A percentile compares a stretch with the other conserved stretches of the same genome.
Conservation (phyloP, 2,797 vertebrate species). For the Enteromius radiatus region DNA sequence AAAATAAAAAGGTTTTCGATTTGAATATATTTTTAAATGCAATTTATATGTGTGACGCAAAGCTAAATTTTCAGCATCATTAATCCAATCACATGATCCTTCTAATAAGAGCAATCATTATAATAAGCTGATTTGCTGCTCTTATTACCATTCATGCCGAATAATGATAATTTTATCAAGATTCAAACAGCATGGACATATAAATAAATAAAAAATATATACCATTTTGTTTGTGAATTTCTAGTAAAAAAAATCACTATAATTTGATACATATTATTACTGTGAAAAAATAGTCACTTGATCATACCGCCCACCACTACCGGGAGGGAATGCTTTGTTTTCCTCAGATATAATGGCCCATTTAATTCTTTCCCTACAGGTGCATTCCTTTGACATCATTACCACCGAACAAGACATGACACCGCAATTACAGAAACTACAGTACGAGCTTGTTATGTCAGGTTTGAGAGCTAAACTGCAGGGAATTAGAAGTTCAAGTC, state of each 20-base stretch:
- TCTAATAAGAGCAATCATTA: neutral
- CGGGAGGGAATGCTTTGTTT: neutral
- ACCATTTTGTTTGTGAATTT: neutral
- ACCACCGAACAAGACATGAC: conserved; percentile 22
- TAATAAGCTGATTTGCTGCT: neutral
- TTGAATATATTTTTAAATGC: neutral
- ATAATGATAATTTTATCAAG: neutral
- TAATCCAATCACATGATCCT: neutral
- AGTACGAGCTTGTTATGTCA: conserved; percentile 37
- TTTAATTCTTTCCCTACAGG: conserved; percentile 23
- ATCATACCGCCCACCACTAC: neutral
- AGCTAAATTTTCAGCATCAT: neutral
- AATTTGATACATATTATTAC: neutral
- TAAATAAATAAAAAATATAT: too few relatives aligned
- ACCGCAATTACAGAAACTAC: conserved; percentile 7
- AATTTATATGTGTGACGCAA: neutral
- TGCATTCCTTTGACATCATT: conserved; percentile 35
- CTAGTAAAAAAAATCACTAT: neutral
- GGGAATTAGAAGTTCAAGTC: conserved; percentile 21
- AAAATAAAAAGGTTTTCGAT: neutral
- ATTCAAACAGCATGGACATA: neutral
- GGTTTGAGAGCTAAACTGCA: conserved; percentile 29
- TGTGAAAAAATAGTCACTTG: neutral
- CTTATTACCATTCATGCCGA: neutral
- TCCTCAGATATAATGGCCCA: neutral